These are phyloP conservation scores for Tachyglossus aculeatus DNA, from an alignment of 2,797 vertebrate genomes.

Conservation along the genomic window DNA sequence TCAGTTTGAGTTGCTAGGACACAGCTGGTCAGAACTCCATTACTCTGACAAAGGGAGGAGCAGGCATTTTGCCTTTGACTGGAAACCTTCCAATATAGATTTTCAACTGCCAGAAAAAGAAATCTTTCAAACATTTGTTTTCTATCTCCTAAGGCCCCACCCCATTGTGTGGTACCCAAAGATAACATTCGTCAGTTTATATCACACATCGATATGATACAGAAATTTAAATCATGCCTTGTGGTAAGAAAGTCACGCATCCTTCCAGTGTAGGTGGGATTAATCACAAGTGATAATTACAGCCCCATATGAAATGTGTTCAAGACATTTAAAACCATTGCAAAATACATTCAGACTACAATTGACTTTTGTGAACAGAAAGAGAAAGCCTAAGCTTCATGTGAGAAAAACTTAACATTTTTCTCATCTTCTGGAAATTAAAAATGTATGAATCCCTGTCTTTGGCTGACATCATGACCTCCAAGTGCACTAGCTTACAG, in stretches of 20 bases:
- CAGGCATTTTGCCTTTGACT: not conserved
- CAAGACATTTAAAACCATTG: not conserved
- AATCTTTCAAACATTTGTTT: not conserved
- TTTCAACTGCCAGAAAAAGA: not conserved
- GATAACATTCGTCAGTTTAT: not conserved
- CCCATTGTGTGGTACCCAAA: not conserved
- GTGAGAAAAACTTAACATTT: not conserved
- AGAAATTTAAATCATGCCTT: not conserved
- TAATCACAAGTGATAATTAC: slow-evolving; percentile 28
- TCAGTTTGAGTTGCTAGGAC: not conserved
- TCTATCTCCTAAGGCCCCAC: not conserved
- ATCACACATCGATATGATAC: not conserved
- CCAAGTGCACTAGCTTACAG: no score
- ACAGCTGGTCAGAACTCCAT: not conserved
- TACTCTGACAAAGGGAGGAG: not conserved
- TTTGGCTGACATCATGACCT: not conserved
- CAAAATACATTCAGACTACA: not conserved
- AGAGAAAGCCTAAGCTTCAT: not conserved
- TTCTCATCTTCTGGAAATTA: not conserved
- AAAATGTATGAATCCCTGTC: not conserved
- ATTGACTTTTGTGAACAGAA: slow-evolving; percentile 6
- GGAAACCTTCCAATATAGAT: not conserved
- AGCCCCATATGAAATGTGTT: slow-evolving; percentile 9
- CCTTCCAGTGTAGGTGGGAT: slow-evolving; percentile 1
- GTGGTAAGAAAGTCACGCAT: not conserved